Evolutionary conservation across 2,113 vertebrate genomes (phyloP), one percentile per base, ranked within the genome.

Genomic region (Riparia riparia): DNA sequence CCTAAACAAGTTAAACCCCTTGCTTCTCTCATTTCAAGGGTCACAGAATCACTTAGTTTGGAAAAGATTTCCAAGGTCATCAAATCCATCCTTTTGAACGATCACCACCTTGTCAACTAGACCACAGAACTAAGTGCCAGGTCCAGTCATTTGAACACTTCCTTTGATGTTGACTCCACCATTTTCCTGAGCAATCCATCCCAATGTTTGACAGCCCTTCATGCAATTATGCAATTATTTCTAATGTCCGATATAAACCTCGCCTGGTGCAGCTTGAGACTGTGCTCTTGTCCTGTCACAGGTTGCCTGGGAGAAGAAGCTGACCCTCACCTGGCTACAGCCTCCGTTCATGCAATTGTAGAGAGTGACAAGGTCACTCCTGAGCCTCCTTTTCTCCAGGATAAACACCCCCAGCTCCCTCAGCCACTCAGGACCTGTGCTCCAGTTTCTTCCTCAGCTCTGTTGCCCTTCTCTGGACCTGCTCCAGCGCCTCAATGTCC

Each of bases 291-390:
- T 70, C 28, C 12, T 63, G 29, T 49, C 10, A 4, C 9, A 31
- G 13, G 7, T 20, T 54, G 17, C 6, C 9, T 78, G 73, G 39
- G 22, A 53, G 21, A 53, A 44, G 28, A 51, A 14, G 4, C 26
- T 0, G 0, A 28, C 10, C 6, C 49, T 37, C 28, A 31, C 20
- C 34, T 49, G 49, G 29, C 20, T 4, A 3, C 17, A 31, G 1
- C 5, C 29, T 54, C 28, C 15, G 17, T 10, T 12, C 41, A 20
- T 19, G 24, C 16, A 54, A 10, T 0, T 56, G 6, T 21, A 3
- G 14, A 12, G 29, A 54, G 10, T 1, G 2, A 3, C 21, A 10
- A 34, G 11, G 17, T 20, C 34, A 1, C 2, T 14, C 20, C 57
- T 41, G 31, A 49, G 17, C 42, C 13, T 34, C 8, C 20, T 47